phyloP scores from a whole-genome alignment of 2,797 vertebrate genomes.

The Lepidocolaptes lacrymiger region DNA sequence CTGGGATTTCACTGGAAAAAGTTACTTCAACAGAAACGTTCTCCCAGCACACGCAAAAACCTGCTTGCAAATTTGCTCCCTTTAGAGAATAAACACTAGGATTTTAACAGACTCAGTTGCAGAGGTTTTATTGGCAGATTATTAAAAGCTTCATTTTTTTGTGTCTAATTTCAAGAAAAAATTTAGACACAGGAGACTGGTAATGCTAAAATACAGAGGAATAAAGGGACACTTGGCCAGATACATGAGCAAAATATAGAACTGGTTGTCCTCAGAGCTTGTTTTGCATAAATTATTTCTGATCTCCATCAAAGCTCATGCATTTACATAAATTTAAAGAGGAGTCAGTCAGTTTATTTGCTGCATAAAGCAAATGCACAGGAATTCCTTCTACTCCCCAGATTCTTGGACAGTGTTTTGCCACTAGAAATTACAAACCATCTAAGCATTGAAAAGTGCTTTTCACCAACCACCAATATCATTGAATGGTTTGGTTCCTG shows the following conservation, averaged over 20 bases:
- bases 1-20: slow-evolving; percentile 53
- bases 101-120: slow-evolving; percentile 2
- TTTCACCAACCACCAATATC: background rate
- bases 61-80: slow-evolving; percentile 1
- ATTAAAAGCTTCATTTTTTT: background rate
- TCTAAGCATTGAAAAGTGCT: background rate
- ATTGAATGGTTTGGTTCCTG: background rate
- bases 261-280: background rate
- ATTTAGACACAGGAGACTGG: background rate
- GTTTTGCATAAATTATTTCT: background rate
- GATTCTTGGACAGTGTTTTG: background rate
- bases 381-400: background rate
- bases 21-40: slow-evolving; percentile 32
- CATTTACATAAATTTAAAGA: background rate
- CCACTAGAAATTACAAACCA: background rate
- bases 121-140: background rate
- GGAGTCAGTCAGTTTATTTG: background rate
- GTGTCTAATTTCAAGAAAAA: background rate
- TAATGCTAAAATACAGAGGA: background rate
- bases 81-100: background rate
- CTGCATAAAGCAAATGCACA: background rate
- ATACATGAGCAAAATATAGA: background rate
- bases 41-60: slow-evolving; percentile 1
- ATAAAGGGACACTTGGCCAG: background rate
- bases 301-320: background rate